These are phyloP conservation scores for Linurgus olivaceus DNA, from an alignment of 2,797 vertebrate species.

Conservation along the genomic window DNA sequence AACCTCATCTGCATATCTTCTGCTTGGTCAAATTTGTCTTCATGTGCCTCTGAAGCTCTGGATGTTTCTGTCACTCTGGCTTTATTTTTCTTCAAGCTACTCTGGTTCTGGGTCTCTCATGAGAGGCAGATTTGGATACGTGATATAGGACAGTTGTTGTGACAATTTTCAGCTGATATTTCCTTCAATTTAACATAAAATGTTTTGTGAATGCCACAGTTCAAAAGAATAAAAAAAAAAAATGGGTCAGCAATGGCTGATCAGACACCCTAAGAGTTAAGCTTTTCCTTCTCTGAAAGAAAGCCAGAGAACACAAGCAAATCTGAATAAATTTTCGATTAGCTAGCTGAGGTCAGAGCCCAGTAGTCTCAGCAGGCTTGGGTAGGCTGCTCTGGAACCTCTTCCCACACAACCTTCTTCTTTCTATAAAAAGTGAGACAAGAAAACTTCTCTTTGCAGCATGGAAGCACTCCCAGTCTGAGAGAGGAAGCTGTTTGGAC, in stretches of 20 bases:
- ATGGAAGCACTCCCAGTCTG: background rate
- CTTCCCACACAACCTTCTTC: rapidly evolving
- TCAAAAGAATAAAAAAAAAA: background rate
- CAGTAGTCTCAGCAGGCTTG: background rate
- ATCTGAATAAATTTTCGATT: rapidly evolving
- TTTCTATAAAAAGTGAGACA: background rate
- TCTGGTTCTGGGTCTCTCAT: background rate
- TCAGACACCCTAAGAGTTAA: background rate
- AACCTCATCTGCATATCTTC: background rate
- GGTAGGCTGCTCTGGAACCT: background rate
- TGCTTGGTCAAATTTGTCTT: background rate
- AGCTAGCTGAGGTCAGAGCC: background rate
- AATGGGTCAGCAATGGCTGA: background rate
- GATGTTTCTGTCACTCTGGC: background rate
- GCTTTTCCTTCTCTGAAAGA: background rate
- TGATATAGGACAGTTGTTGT: background rate
- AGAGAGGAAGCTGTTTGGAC: background rate
- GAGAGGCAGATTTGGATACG: background rate
- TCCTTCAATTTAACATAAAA: background rate
- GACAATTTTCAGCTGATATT: background rate
- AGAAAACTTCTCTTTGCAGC: background rate
- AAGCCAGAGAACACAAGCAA: background rate
- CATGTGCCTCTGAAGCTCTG: background rate
- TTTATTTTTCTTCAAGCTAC: background rate
- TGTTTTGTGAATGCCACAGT: background rate